phyloP scores from a whole-genome alignment of 2,113 vertebrate species.

The Nanorana parkeri region DNA sequence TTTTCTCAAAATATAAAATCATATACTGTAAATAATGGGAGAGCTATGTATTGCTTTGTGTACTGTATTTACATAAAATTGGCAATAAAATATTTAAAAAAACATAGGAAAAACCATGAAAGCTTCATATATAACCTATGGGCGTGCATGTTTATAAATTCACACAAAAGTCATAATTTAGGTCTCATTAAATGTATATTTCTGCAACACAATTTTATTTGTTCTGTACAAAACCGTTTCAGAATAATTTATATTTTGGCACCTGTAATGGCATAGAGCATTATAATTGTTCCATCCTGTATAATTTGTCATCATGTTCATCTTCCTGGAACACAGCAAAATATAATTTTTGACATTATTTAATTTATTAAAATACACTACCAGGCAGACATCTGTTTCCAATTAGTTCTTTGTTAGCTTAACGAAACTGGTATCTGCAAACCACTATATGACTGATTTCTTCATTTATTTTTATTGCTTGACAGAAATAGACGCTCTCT shows the following conservation, averaged over 20 bases:
- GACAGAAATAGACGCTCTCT: background rate
- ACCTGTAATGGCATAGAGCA: constrained; percentile 8
- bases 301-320: constrained; percentile 23
- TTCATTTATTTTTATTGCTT: constrained; percentile 22
- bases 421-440: constrained; percentile 17
- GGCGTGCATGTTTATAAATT: no score
- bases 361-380: constrained; percentile 33
- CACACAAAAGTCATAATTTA: no score
- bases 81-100: no score
- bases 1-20: no score
- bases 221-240: background rate
- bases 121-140: no score
- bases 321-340: constrained; percentile 17
- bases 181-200: no score
- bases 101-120: no score
- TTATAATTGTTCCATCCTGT: constrained; percentile 15
- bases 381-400: constrained; percentile 46
- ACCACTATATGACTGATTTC: background rate
- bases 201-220: no score
- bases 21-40: no score
- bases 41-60: no score
- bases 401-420: constrained; percentile 48
- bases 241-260: constrained; percentile 15
- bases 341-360: constrained; percentile 28
- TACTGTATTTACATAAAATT: no score